Evolutionary conservation across 1,140 invertebrate species (phyloP).

Genomic region (Ridgeia piscesae): DNA sequence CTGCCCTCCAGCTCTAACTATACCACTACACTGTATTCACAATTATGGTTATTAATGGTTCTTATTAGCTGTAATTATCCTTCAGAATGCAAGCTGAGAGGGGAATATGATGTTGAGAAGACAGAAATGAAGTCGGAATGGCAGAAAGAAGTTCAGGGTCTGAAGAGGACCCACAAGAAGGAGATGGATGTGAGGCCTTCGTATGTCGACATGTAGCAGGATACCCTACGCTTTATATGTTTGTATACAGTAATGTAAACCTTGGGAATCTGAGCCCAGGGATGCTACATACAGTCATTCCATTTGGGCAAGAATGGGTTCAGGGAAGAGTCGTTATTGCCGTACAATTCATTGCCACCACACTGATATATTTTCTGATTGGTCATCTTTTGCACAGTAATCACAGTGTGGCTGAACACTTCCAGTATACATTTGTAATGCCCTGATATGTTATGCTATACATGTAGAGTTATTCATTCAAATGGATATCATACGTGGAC

Average conservation of each 20-base stretch:
- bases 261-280: no score
- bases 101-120: conserved; percentile 45
- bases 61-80: no score
- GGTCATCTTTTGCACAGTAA: not conserved
- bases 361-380: not conserved
- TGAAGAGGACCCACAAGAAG: conserved; percentile 50
- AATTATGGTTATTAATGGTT: no score
- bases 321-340: not conserved
- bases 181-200: conserved; percentile 45
- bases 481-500: not conserved
- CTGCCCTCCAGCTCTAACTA: no score
- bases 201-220: not conserved
- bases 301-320: no score
- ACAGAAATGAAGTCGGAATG: conserved; percentile 40
- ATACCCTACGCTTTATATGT: not conserved
- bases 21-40: no score
- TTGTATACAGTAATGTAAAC: no score
- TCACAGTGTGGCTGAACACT: not conserved
- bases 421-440: no score
- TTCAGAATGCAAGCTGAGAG: conserved; percentile 43
- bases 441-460: not conserved
- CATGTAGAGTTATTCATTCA: not conserved
- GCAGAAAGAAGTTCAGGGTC: conserved; percentile 38
- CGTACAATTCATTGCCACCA: not conserved
- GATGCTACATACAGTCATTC: no score